A percentile compares a stretch with the other conserved stretches of the same genome.
These are phyloP conservation scores for Pterophyllum scalare DNA, from an alignment of 2,113 vertebrate genomes.

Conservation along the genomic window DNA sequence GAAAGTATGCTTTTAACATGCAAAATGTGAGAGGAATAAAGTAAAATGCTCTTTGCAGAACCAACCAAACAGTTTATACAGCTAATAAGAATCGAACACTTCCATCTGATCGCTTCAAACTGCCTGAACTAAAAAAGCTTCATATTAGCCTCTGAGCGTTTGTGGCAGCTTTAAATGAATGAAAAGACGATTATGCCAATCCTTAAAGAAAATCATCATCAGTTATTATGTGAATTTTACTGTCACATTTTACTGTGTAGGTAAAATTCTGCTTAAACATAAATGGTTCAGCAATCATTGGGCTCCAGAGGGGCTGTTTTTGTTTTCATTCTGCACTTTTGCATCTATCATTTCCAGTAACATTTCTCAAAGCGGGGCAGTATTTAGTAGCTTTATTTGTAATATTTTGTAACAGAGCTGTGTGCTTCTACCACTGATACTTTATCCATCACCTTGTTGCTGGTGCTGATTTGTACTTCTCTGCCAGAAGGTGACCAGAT, in stretches of 20 bases:
- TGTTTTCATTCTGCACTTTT: background rate
- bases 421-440: background rate
- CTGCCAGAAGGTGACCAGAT: constrained; percentile 76
- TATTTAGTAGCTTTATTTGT: background rate
- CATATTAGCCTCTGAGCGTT: background rate
- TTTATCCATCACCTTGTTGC: constrained; percentile 44
- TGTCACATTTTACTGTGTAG: too few relatives aligned
- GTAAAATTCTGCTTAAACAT: too few relatives aligned
- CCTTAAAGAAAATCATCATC: background rate
- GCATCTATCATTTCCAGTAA: background rate
- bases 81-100: background rate
- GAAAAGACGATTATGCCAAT: background rate
- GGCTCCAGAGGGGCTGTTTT: background rate
- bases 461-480: constrained; percentile 44
- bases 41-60: background rate
- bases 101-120: background rate
- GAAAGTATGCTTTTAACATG: background rate
- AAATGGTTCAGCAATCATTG: too few relatives aligned
- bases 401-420: background rate
- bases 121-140: background rate
- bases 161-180: background rate
- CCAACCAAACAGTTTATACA: background rate
- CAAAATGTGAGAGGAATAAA: background rate
- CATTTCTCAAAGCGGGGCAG: background rate
- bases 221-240: background rate